Conservation (phyloP, 2,888 invertebrate genomes). For the Drosophila incognita region DNA sequence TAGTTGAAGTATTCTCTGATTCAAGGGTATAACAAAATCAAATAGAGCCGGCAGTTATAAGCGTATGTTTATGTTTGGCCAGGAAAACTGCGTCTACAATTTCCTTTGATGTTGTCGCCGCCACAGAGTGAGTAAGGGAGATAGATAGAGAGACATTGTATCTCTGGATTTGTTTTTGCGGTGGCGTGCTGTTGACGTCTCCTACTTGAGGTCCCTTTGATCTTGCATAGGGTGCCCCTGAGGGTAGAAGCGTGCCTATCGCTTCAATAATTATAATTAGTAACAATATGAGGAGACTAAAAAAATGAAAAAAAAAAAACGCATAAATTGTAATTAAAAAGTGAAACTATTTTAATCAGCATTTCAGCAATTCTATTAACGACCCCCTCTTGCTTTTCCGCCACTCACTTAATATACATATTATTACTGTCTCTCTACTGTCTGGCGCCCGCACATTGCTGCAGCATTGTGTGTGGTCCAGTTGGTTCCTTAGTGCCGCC, state of each 20-base stretch:
- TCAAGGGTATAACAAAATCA: conserved; percentile 45
- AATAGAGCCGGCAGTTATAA: conserved; percentile 40
- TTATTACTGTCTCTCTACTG: not conserved
- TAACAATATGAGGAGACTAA: conserved; percentile 50
- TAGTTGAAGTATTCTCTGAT: not conserved
- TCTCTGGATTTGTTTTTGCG: conserved; percentile 45
- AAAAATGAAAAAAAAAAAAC: conserved; percentile 8
- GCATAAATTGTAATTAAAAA: conserved; percentile 79
- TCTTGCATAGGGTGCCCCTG: conserved; percentile 44
- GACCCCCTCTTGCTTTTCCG: not conserved
- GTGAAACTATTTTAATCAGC: conserved; percentile 78
- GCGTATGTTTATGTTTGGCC: conserved; percentile 73
- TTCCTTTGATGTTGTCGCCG: conserved; percentile 74
- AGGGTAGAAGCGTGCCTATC: conserved; percentile 15
- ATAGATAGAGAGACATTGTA: conserved; percentile 61
- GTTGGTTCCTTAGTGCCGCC: conserved; percentile 16
- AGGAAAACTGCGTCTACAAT: conserved; percentile 75
- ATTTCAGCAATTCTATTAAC: conserved; percentile 78
- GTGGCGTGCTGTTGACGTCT: conserved; percentile 53
- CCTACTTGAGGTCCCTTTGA: conserved; percentile 64
- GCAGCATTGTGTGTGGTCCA: conserved; percentile 64
- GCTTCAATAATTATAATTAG: conserved; percentile 70
- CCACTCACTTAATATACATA: not conserved
- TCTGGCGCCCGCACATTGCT: conserved; percentile 63
- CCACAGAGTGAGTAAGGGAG: conserved; percentile 4